Percentiles rank a stretch among this genome's conserved stretches.
These are phyloP conservation scores for Nyctibius bracteatus DNA, from an alignment of 2,113 vertebrate species.

Conservation along the genomic window DNA sequence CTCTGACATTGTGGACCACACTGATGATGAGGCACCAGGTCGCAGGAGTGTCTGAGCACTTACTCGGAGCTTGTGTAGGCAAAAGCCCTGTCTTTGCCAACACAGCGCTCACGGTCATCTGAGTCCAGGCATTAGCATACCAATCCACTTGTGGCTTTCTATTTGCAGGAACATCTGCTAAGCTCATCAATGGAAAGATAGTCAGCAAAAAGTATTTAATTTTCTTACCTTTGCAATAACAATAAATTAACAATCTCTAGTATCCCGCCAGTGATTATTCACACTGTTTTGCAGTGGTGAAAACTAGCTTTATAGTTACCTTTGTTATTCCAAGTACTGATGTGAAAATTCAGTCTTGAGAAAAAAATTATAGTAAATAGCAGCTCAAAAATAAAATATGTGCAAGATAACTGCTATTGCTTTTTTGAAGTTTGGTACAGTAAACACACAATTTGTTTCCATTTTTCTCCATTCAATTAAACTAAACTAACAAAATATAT, in stretches of 20 bases:
- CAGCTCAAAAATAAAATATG: neutral
- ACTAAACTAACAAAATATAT: neutral
- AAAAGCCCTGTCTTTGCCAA: neutral
- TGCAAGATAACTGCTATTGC: neutral
- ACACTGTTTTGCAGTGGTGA: neutral
- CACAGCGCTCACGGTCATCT: neutral
- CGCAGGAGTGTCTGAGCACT: accelerated
- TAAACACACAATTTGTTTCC: neutral
- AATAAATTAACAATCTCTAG: neutral
- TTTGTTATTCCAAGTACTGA: neutral
- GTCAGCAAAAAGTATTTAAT: neutral
- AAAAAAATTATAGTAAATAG: neutral
- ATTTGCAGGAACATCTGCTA: neutral
- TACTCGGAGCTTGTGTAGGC: neutral
- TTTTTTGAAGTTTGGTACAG: neutral
- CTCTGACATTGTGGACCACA: neutral
- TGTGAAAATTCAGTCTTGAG: neutral
- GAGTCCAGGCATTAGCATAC: neutral
- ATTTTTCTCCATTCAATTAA: neutral
- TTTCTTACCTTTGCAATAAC: neutral
- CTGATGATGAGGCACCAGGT: no score
- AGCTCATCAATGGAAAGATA: neutral
- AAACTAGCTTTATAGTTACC: neutral
- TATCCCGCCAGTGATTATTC: neutral
- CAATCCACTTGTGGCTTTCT: neutral